Base-by-base conservation (phyloP, 2,888 invertebrate genomes). In the Brachypalpus laphriformis region DNA sequence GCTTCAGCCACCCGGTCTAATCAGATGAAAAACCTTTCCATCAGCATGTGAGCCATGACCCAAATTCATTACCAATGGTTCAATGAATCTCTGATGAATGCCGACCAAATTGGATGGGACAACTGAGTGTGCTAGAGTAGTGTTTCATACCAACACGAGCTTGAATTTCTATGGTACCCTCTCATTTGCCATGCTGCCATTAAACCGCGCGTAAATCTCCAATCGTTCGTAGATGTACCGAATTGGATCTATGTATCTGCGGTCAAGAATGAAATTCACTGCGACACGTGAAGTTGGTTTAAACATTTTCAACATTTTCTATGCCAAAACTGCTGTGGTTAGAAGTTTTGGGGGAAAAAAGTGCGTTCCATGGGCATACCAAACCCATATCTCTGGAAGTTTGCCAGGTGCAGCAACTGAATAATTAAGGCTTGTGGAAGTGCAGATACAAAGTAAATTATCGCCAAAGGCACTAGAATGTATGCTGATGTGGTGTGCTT, bases 81-180 rank as follows among this genome's bases (percentile, higher is more conserved):
- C 68, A 70, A 54, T 70, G 68, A 56, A 56, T 70, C 56, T 16
- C 56, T 70, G 68, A 70, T 56, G 68, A 56, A 56, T 42, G 20
- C 42, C 42, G 28, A 4, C 40, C 18, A 31, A 42, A 25, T 56
- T 54, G 54, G 40, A 14, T 14, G 28, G 25, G 9, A 68, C 40
- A 47, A 42, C 28, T 28, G 51, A 40, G 47, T 18, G 14, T 34
- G 8, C 42, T 31, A 11, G 18, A 25, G 18, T 16, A 18, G 18
- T 45, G 28, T 18, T 47, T 16, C 59, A 18, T 14, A 25, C 40
- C 20, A 3, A 20, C 11, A 37, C 20, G 8, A 59, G 40, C n/a
- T 22, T 14, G 25, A 18, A 5, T 20, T 3, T 16, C 8, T 16
- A 20, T 18, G n/a, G 20, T 56, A 8, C 14, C 7, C 9, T 18